Evolutionary conservation across 2,113 vertebrate genomes (phyloP).

Genomic region (Corydoras maculifer): DNA sequence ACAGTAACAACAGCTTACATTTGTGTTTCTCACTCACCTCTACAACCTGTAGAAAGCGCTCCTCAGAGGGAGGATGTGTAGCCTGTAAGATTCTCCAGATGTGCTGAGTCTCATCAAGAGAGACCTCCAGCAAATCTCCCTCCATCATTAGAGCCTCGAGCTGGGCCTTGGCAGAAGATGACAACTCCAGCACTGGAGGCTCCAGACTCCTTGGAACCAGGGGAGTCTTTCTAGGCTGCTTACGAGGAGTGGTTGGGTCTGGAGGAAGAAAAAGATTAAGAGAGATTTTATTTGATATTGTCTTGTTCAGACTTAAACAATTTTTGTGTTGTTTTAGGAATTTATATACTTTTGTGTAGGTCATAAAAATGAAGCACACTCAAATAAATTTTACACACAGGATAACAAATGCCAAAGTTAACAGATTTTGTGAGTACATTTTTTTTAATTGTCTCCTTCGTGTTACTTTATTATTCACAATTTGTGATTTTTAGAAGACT

Average conservation of each 20-base stretch:
- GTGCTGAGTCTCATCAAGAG: slow-evolving; percentile 95
- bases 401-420: no score
- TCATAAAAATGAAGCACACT: no score
- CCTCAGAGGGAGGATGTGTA: slow-evolving; percentile 92
- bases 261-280: not conserved
- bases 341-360: no score
- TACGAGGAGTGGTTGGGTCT: slow-evolving; percentile 83
- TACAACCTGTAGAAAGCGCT: slow-evolving; percentile 90
- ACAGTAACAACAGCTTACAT: no score
- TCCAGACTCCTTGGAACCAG: slow-evolving; percentile 92
- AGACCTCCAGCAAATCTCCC: slow-evolving; percentile 92
- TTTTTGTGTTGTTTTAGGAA: no score
- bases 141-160: slow-evolving; percentile 97
- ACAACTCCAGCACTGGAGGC: slow-evolving; percentile 88
- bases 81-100: slow-evolving; percentile 98
- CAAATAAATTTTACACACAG: no score
- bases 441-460: no score
- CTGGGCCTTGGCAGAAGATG: slow-evolving; percentile 83
- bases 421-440: no score
- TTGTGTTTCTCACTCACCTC: slow-evolving; percentile 66
- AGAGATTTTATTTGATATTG: no score
- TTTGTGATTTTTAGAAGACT: no score
- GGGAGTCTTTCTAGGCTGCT: slow-evolving; percentile 92
- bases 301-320: no score
- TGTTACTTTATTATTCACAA: no score